Conservation (phyloP, 2,888 invertebrate species). For the Philaethria dido region DNA sequence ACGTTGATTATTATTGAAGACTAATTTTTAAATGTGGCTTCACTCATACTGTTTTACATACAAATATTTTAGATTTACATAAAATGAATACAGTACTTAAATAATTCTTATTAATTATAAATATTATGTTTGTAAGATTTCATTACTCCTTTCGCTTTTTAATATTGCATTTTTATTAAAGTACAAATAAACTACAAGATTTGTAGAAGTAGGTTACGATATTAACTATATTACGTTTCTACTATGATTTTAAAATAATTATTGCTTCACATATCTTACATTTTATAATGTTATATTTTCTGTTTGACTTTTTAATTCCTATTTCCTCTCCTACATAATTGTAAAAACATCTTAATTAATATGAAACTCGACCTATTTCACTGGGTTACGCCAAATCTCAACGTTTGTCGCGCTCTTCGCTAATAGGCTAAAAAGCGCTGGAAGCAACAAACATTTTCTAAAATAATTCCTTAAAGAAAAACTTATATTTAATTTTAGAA, state of each 20-base stretch:
- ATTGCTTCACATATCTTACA: neutral
- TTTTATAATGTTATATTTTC: slow-evolving; percentile 26
- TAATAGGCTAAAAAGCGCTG: slow-evolving; percentile 27
- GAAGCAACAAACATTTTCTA: slow-evolving; percentile 22
- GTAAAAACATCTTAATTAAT: slow-evolving; percentile 34
- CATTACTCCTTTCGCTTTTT: too few species aligned
- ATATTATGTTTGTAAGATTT: too few species aligned
- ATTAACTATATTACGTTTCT: too few species aligned
- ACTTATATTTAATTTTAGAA: neutral
- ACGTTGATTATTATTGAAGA: slow-evolving; percentile 48
- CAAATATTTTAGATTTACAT: neutral
- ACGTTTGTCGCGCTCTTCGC: slow-evolving; percentile 17
- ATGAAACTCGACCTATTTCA: slow-evolving; percentile 33
- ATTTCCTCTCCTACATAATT: slow-evolving; percentile 26
- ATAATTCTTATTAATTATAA: too few species aligned
- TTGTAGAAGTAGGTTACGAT: neutral
- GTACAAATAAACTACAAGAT: neutral
- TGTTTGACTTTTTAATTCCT: neutral
- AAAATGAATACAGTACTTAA: neutral
- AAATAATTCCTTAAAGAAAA: slow-evolving; percentile 26
- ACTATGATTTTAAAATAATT: slow-evolving; percentile 1
- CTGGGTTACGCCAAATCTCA: slow-evolving; percentile 32
- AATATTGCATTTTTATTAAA: neutral
- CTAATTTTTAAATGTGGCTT: slow-evolving; percentile 29
- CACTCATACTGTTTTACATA: neutral